phyloP scores from a whole-genome alignment of 2,797 vertebrate species.

The Rhinoraja longicauda region DNA sequence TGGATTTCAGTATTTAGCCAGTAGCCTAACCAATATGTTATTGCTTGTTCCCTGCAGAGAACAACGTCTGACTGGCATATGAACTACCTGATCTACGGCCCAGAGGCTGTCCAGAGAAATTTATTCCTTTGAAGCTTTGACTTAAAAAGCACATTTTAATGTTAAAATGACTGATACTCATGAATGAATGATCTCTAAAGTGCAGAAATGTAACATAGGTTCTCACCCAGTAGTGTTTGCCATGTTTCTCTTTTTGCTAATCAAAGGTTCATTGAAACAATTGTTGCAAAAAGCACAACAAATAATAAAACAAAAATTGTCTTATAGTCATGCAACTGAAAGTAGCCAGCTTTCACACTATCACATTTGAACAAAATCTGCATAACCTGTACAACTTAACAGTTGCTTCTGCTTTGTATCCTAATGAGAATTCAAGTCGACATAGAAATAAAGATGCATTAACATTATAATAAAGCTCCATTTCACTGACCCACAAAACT shows the following conservation, averaged over 20 bases:
- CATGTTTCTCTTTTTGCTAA: background rate
- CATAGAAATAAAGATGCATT: background rate
- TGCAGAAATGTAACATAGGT: background rate
- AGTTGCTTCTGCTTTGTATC: background rate
- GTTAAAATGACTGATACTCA: background rate
- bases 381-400: background rate
- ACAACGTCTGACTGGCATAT: background rate
- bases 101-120: background rate
- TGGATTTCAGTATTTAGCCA: background rate
- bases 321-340: background rate
- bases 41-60: background rate
- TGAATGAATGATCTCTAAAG: background rate
- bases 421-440: background rate
- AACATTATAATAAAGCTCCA: background rate
- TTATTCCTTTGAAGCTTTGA: background rate
- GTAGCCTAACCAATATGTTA: background rate
- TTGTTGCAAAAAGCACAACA: background rate
- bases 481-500: too few relatives aligned
- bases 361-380: background rate
- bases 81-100: background rate
- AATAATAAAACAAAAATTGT: background rate
- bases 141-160: background rate
- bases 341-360: background rate
- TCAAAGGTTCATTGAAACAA: background rate
- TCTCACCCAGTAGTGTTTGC: background rate